These are phyloP conservation scores for Odontesthes bonariensis DNA, from an alignment of 2,113 vertebrate species.

Conservation along the genomic window DNA sequence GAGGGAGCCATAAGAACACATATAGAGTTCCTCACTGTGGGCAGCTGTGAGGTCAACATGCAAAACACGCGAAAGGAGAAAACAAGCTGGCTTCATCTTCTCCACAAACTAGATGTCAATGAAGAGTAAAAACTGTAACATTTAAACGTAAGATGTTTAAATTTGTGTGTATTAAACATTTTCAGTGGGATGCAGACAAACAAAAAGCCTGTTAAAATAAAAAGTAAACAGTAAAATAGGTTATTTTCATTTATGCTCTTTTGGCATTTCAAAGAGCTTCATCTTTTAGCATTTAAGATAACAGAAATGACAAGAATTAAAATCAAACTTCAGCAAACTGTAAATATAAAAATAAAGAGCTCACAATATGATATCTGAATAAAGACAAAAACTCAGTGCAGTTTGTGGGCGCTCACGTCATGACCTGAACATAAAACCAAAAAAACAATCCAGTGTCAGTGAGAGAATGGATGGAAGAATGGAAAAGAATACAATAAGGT, in stretches of 20 bases:
- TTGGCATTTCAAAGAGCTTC: too few species aligned
- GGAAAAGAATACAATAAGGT: not conserved
- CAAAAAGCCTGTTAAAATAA: too few species aligned
- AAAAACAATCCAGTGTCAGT: not conserved
- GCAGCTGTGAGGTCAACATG: not conserved
- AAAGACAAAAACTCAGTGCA: not conserved
- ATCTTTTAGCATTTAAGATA: too few species aligned
- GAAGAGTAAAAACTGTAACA: not conserved
- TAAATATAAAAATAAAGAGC: not conserved
- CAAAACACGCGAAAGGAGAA: not conserved
- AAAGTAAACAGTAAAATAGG: too few species aligned
- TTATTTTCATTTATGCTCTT: too few species aligned
- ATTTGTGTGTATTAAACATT: not conserved
- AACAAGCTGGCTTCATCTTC: not conserved
- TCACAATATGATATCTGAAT: not conserved
- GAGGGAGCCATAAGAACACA: conserved; percentile 4
- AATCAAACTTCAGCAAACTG: too few species aligned
- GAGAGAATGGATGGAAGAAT: too few species aligned
- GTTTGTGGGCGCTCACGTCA: not conserved
- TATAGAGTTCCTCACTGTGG: not conserved
- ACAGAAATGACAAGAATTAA: too few species aligned
- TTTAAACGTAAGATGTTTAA: too few species aligned
- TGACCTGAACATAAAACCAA: not conserved
- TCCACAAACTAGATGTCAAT: not conserved
- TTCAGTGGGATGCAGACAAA: not conserved